Percentiles rank a stretch among this genome's conserved stretches.
Conservation (phyloP, 2,113 vertebrate species). For the Diadophis punctatus region DNA sequence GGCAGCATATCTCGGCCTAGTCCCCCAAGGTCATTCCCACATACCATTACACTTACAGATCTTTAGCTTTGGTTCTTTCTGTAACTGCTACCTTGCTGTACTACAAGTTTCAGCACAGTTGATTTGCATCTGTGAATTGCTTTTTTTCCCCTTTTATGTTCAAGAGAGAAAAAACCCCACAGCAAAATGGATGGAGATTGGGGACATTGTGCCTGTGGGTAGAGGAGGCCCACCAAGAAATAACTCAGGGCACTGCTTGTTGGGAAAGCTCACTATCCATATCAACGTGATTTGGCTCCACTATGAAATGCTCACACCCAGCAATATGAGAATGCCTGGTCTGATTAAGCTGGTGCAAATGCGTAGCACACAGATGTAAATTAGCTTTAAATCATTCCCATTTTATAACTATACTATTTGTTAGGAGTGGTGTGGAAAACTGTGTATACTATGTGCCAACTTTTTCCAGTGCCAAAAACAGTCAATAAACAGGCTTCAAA, state of each 20-base stretch:
- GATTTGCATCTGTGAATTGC: neutral
- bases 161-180: neutral
- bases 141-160: neutral
- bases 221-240: neutral
- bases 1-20: neutral
- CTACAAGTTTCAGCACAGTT: neutral
- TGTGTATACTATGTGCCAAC: slow-evolving; percentile 5
- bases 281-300: neutral
- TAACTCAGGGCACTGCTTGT: neutral
- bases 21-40: neutral
- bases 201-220: neutral
- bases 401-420: neutral
- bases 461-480: slow-evolving; percentile 39
- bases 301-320: neutral
- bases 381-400: neutral
- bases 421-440: slow-evolving; percentile 35
- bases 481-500: slow-evolving; percentile 18
- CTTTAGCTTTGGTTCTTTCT: neutral
- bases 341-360: neutral
- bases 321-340: neutral
- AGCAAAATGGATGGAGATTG: neutral
- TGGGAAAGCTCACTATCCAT: neutral
- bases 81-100: neutral
- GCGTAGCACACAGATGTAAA: neutral
- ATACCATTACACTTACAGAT: neutral